Evolutionary conservation across 1,140 invertebrate species (phyloP), one percentile per base, ranked within the genome.

Genomic region (Drosophila paulistorum): DNA sequence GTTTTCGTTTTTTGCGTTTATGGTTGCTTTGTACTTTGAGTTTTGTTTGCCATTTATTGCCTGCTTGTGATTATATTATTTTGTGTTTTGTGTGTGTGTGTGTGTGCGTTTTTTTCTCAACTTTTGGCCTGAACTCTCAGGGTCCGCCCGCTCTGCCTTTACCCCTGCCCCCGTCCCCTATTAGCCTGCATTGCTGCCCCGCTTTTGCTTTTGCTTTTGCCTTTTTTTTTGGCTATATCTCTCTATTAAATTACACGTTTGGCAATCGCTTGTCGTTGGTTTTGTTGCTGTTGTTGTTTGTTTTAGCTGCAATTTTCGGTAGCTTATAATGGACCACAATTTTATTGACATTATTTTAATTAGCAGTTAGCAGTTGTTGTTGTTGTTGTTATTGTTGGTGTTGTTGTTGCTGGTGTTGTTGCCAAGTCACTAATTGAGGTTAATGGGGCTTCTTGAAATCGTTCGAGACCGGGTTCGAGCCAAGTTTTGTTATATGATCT

Each of bases 301-400:
- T 17, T 71, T 80, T 71, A 82, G 77, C 78, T 87, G 84, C 84
- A 87, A 84, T 89, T 89, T 89, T 89, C 77, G 71, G 74, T 69
- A 71, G 77, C 79, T 67, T 77, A 89, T 89, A 89, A 89, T 89
- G 84, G 85, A 89, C 84, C 87, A 89, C 84, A 89, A 89, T 89
- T 89, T 89, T 89, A 89, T 89, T 89, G 84, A 90, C 84, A 89
- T 89, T 89, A 89, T 89, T 89, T 89, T 89, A 89, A 89, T 89
- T 89, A 84, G 84, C 84, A 89, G 77, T 83, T 82, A 70, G 59
- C 59, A 35, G 26, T 51, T 51, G 23, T 51, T 51, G n/a, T 33
- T 64, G 61, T 64, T 64, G 7, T 51, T 51, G n/a, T 33, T 64
- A 42, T 64, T 64, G 13, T 30, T 63, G 26, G 11, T 64, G 13